Conservation (phyloP, 2,113 vertebrate genomes). For the Ardeotis arabs region DNA sequence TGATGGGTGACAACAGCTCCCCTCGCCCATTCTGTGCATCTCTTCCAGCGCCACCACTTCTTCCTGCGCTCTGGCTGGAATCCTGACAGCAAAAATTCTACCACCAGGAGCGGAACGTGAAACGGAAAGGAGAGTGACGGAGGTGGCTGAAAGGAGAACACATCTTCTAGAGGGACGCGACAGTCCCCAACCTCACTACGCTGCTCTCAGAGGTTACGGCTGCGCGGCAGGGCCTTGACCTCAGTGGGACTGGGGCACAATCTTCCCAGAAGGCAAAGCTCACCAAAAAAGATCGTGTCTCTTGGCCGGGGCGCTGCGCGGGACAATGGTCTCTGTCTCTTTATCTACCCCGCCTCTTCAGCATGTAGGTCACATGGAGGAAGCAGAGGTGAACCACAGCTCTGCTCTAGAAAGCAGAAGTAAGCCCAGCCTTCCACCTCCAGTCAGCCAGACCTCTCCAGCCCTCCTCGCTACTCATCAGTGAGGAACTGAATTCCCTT, state of each 20-base stretch:
- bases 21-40: background rate
- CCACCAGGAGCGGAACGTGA: fast-evolving
- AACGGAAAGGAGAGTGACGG: background rate
- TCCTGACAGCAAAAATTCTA: background rate
- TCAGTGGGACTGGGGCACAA: background rate
- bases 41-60: background rate
- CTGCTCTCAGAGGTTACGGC: fast-evolving
- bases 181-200: background rate
- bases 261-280: background rate
- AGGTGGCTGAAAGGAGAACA: background rate
- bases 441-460: background rate
- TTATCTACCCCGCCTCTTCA: background rate
- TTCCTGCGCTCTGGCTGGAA: background rate
- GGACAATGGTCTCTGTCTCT: background rate
- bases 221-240: background rate
- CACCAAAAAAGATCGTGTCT: background rate
- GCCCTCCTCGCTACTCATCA: background rate
- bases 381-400: conserved; percentile 57
- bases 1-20: background rate
- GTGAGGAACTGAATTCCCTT: background rate
- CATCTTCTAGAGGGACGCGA: background rate
- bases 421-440: conserved; percentile 31
- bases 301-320: background rate
- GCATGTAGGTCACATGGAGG: conserved; percentile 46
- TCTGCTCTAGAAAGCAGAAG: conserved; percentile 66